Base-by-base conservation (phyloP, 2,888 invertebrate genomes). In the Nomada ruficornis region DNA sequence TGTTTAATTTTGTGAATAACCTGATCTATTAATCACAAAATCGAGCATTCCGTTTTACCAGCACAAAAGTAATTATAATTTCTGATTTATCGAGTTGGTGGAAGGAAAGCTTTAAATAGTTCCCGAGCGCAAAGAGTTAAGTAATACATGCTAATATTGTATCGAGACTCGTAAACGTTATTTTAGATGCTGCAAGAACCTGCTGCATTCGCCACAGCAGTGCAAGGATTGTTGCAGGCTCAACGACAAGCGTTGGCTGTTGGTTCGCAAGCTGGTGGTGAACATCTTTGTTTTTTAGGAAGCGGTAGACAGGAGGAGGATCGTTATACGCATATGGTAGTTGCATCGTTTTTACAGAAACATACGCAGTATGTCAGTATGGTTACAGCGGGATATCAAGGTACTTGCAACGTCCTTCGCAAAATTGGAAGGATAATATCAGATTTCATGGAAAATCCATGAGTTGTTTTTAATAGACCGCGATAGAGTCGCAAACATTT, bases 271-370 rank as follows among this genome's bases (percentile, higher is more conserved):
- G 97, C 98, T 89, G 97, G 98, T 88, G 96, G 98, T 85, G 96
- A 98, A 93, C 98, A 98, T 93, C 95, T 99, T 84, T 98, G 98
- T 90, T 98, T 98, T 93, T 96, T 99, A 92, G 99, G 99, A 59
- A 98, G 98, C 82, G 99, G 99, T 1, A 95, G 98, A 65, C 96
- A 97, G 88, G 98, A 98, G 91, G 98, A 98, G 94, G 99, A 99
- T 94, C 98, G 98, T 89, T 98, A 98, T 93, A 98, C 99, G 23
- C 97, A 99, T 93, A 99, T 99, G 99, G 99, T 99, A 36, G 98
- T 99, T 20, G 98, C 99, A 9, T 98, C 98, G 76, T 99, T 99
- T 94, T 95, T 99, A 64, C 99, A 99, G 94, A 97, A 98, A 93
- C 97, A 98, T 92, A 98, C 97, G 0, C 97, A 97, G 90, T 99